Base-by-base conservation (phyloP, 2,797 vertebrate genomes). In the Numenius phaeopus region DNA sequence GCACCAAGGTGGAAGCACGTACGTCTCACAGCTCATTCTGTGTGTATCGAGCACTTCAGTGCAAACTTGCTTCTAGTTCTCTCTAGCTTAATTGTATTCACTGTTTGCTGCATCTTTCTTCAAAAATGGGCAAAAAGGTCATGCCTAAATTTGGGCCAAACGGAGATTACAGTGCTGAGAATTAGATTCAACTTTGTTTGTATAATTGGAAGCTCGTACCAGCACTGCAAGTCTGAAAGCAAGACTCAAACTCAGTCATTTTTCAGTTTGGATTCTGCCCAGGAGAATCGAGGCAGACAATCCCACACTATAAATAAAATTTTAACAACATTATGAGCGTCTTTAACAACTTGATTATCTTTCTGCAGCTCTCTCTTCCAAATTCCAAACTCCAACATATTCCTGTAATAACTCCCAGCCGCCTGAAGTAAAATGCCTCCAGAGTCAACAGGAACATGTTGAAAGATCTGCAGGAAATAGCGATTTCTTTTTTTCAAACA, bases 1-100 rank as follows among this genome's bases (percentile, higher is more conserved):
- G 24, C 24, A 64, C 76, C 30, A 27, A 87, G 40, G 24, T 83
- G 67, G 39, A 40, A 57, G 19, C 13, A 40, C 4, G 4, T 6
- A 8, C 0, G 0, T 40, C 32, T 42, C 71, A 20, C 27, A 73
- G 55, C 32, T 70, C 29, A 5, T 32, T 73, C 52, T 19, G 14
- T 46, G 14, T n/a, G 5, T 40, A 27, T 70, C 34, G 42, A 49
- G 30, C 64, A 61, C 29, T 57, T 32, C 24, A n/a, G 9, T 70
- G 55, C 44, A 75, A 77, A 70, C 30, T 30, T 76, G 15, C 18
- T 75, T 22, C 40, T 50, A 26, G 26, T 5, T 64, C 55, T 78
- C 29, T 59, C 15, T 10, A 89, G 30, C 52, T 61, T 37, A 54
- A 10, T 21, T 65, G 17, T 42, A 32, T 37, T 69, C 40, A 27